phyloP scores from a whole-genome alignment of 2,888 invertebrate genomes.

The Ectemnius continuus region DNA sequence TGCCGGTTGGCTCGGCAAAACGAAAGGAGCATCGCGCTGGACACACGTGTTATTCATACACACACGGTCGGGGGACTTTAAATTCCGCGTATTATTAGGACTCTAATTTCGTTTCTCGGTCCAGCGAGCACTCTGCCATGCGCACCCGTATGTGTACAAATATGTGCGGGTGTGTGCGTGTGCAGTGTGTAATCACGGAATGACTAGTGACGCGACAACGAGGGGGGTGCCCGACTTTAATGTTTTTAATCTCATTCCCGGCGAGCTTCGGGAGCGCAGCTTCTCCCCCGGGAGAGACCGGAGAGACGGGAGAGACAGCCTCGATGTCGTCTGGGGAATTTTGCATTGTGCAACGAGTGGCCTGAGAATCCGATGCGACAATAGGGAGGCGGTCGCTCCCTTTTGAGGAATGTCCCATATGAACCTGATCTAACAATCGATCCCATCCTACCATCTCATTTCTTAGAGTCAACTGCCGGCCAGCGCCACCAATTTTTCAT shows the following conservation, averaged over 20 bases:
- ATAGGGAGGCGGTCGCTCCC: slow-evolving; percentile 39
- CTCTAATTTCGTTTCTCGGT: slow-evolving; percentile 67
- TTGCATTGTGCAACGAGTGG: slow-evolving; percentile 49
- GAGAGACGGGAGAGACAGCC: slow-evolving; percentile 16
- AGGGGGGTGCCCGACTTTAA: slow-evolving; percentile 59
- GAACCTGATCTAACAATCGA: slow-evolving; percentile 39
- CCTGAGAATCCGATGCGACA: slow-evolving; percentile 36
- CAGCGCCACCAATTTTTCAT: too few species aligned
- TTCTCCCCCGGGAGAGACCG: slow-evolving; percentile 47
- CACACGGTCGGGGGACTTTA: slow-evolving; percentile 48
- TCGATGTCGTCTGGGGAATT: slow-evolving; percentile 52
- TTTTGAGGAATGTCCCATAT: slow-evolving; percentile 53
- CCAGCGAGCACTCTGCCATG: slow-evolving; percentile 51
- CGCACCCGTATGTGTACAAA: not conserved
- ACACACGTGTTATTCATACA: slow-evolving; percentile 58
- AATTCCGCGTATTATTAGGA: slow-evolving; percentile 64
- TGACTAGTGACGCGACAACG: slow-evolving; percentile 52
- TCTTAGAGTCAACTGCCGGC: slow-evolving; percentile 24
- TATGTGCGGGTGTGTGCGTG: not conserved
- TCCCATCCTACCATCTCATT: slow-evolving; percentile 45
- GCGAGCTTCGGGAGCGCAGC: slow-evolving; percentile 49
- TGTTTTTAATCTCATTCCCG: slow-evolving; percentile 69
- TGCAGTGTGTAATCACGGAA: slow-evolving; percentile 62
- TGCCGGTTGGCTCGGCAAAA: too few species aligned
- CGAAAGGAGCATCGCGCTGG: too few species aligned